Evolutionary conservation across 92 coral and sea anemone species (phyloP).

Genomic region (Pocillopora meandrina): DNA sequence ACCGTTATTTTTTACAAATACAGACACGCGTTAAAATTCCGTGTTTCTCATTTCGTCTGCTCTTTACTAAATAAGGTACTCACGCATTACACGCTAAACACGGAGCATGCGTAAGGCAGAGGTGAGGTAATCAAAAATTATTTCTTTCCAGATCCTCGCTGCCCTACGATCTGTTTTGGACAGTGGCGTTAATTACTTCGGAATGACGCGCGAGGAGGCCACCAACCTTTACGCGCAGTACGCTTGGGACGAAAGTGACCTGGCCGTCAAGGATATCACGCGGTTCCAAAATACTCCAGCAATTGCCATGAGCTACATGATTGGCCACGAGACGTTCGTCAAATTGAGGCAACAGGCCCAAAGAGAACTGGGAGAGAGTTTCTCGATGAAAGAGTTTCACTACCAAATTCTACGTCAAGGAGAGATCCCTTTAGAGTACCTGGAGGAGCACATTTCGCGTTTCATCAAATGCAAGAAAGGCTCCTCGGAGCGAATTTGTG

Average conservation of each 20-base stretch:
- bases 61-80: too few relatives aligned
- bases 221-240: conserved; percentile 62
- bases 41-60: too few relatives aligned
- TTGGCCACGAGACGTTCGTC: conserved; percentile 55
- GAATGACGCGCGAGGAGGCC: conserved; percentile 82
- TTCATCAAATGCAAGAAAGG: conserved; percentile 55
- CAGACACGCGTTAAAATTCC: too few relatives aligned
- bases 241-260: conserved; percentile 91
- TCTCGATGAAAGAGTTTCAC: conserved; percentile 68
- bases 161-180: conserved; percentile 85
- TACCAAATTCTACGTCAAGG: conserved; percentile 68
- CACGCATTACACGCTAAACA: too few relatives aligned
- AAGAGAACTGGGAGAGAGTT: conserved; percentile 53
- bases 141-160: conserved; percentile 74
- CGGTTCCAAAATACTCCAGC: conserved; percentile 70
- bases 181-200: conserved; percentile 77
- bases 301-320: conserved; percentile 55
- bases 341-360: conserved; percentile 56
- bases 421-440: conserved; percentile 52
- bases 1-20: too few relatives aligned
- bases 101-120: background rate
- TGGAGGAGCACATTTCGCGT: conserved; percentile 42
- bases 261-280: conserved; percentile 71
- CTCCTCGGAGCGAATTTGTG: conserved; percentile 44
- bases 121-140: background rate